Evolutionary conservation across 2,888 invertebrate genomes (phyloP), one percentile per base, ranked within the genome.

Genomic region (Clanis bilineata): DNA sequence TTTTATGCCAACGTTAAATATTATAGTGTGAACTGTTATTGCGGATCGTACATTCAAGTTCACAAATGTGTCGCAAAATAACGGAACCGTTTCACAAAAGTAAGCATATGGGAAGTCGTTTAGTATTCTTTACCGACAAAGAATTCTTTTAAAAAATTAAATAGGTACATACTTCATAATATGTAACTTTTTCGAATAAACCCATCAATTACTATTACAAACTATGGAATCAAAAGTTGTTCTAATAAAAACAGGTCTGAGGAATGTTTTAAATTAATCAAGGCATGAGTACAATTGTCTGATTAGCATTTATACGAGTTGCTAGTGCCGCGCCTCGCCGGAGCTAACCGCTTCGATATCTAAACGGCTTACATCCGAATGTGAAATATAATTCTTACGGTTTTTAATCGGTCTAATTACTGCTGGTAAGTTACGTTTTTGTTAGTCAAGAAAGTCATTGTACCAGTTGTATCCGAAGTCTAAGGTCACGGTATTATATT

Each of bases 251-350:
- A 51, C 51, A 10, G 28, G 18, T 32, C 15, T 32, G 78, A 75
- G 76, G 80, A 82, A 83, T 85, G 83, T 84, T 85, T 82, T 80
- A 83, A 82, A 85, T 83, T 85, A 85, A 84, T 85, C 82, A 82
- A 79, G 77, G 75, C 72, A 75, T 73, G 79, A 79, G 74, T 82
- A 85, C 84, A 84, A 85, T 83, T 81, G 80, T 70, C 74, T 83
- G 80, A 86, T 86, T 84, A 81, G 81, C 86, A 86, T 85, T 86
- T 86, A 85, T 83, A 86, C 81, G 85, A 85, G 82, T 70, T 74
- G 70, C 74, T 79, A 72, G 76, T 77, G 69, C 72, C 72, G 71
- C 73, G 73, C 72, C 72, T 71, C 73, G 73, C 75, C 72, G 70
- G 76, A 73, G 71, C 79, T 76, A 72, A 79, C 79, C 79, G 66